Conservation (phyloP, 1,140 invertebrate genomes). For the Pissodes strobi region DNA sequence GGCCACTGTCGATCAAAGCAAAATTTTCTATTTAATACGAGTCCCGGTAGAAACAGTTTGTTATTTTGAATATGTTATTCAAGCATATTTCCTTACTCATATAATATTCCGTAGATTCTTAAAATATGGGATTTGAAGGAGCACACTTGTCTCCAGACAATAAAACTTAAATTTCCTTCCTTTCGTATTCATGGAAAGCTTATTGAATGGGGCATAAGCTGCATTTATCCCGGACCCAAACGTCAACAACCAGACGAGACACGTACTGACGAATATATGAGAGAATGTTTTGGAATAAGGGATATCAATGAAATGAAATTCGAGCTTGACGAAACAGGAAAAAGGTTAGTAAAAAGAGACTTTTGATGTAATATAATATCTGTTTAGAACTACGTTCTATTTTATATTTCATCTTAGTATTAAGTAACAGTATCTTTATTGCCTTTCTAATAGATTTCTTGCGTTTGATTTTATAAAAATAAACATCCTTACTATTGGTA, state of each 20-base stretch:
- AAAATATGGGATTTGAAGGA: conserved; percentile 62
- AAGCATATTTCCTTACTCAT: too few species aligned
- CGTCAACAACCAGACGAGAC: conserved; percentile 1
- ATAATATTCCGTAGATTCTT: conserved; percentile 51
- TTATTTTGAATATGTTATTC: too few species aligned
- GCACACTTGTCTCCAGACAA: conserved; percentile 58
- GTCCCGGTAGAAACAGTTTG: too few species aligned
- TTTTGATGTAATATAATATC: too few species aligned
- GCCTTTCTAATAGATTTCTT: too few species aligned
- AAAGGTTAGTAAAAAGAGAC: conserved; percentile 2
- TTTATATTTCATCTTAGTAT: too few species aligned
- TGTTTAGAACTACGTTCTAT: too few species aligned
- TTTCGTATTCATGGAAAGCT: conserved; percentile 59
- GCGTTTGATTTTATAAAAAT: too few species aligned
- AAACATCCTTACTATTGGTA: too few species aligned
- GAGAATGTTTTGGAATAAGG: conserved; percentile 31
- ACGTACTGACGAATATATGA: neutral
- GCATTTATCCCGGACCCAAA: conserved; percentile 60
- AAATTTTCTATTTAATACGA: too few species aligned
- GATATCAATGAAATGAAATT: conserved; percentile 29
- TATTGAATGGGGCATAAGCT: conserved; percentile 59
- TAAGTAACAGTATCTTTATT: too few species aligned
- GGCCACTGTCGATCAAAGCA: too few species aligned
- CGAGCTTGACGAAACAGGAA: conserved; percentile 1
- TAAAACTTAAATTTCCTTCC: conserved; percentile 60